phyloP scores from a whole-genome alignment of 2,113 vertebrate genomes.

The Struthidea cinerea region DNA sequence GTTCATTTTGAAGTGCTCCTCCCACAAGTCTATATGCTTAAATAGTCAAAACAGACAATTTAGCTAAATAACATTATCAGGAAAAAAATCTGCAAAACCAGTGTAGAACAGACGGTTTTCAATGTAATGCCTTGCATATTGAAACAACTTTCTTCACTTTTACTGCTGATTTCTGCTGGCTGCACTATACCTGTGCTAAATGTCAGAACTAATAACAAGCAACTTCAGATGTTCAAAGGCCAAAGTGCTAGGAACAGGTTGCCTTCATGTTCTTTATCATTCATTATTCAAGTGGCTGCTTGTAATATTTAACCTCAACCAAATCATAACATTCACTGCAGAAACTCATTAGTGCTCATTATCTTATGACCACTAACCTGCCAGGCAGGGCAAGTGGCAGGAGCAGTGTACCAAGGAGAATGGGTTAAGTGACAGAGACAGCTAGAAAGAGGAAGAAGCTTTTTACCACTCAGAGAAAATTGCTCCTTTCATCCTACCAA shows the following conservation, averaged over 20 bases:
- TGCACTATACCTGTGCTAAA: not conserved
- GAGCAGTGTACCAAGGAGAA: not conserved
- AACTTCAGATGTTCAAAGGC: not conserved
- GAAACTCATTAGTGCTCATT: constrained; percentile 17
- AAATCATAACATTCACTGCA: not conserved
- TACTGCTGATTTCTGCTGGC: not conserved
- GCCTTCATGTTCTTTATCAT: not conserved
- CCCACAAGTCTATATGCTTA: not conserved
- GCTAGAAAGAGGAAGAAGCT: not conserved
- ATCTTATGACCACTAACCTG: not conserved
- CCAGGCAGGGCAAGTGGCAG: not conserved
- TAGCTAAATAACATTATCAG: not conserved
- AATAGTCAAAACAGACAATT: not conserved
- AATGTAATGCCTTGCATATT: not conserved
- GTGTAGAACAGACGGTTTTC: not conserved
- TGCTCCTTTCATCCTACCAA: not conserved
- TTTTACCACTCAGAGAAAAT: not conserved
- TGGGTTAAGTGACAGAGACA: not conserved
- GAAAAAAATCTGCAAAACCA: not conserved
- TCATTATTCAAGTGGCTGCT: constrained; percentile 16
- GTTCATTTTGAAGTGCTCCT: not conserved
- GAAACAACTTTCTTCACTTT: not conserved
- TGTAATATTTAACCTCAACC: constrained; percentile 9
- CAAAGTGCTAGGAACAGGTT: not conserved
- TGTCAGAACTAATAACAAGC: not conserved